These are phyloP conservation scores for Tauraco hartlaubi DNA, from an alignment of 2,797 vertebrate species.

Conservation along the genomic window DNA sequence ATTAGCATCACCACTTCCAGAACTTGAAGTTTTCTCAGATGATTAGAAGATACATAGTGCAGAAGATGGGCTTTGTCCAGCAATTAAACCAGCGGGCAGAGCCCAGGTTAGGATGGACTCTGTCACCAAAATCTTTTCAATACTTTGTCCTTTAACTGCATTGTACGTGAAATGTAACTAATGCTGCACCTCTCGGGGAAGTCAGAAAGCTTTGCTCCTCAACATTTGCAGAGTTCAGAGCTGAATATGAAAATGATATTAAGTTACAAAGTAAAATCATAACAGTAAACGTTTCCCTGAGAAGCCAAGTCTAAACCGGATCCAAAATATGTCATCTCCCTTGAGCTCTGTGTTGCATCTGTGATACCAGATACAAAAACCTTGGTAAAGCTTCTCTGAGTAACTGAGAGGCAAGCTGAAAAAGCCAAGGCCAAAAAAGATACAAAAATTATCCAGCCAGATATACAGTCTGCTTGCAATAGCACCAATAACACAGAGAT, in stretches of 20 bases:
- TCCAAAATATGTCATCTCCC: constrained; percentile 70
- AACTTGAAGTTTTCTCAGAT: not conserved
- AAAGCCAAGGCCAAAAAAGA: constrained; percentile 42
- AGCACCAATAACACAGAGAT: not conserved
- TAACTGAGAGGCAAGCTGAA: constrained; percentile 30
- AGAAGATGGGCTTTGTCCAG: not conserved
- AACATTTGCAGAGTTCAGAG: constrained; percentile 38
- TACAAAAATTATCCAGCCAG: not conserved
- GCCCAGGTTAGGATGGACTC: not conserved
- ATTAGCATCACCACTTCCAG: not conserved
- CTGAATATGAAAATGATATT: constrained; percentile 36
- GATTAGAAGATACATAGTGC: not conserved
- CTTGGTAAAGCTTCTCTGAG: constrained; percentile 24
- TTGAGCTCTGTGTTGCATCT: constrained; percentile 55
- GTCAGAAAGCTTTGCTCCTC: not conserved
- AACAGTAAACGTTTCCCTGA: not conserved
- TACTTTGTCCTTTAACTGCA: not conserved
- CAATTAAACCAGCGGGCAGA: not conserved
- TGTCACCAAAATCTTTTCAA: not conserved
- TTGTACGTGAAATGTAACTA: not conserved
- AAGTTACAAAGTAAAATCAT: constrained; percentile 52
- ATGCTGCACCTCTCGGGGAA: not conserved
- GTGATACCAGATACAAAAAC: constrained; percentile 34
- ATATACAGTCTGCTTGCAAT: not conserved
- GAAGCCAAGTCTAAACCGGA: constrained; percentile 15